Evolutionary conservation across 2,113 vertebrate species (phyloP).

Genomic region (Cariama cristata): DNA sequence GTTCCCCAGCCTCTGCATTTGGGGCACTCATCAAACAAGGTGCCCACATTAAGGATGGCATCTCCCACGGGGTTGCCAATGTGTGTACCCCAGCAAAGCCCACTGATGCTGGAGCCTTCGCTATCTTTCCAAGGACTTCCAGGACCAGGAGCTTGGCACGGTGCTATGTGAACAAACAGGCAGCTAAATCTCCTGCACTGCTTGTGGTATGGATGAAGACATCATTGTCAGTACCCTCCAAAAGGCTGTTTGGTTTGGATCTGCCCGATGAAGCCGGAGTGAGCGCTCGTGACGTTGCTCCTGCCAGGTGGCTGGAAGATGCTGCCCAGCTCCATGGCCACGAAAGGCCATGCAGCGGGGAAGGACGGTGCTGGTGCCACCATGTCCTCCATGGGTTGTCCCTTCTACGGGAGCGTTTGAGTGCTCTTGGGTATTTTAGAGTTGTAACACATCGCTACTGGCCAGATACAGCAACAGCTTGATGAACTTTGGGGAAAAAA

Average conservation of each 20-base stretch:
- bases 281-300: accelerated
- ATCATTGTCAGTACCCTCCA: not conserved
- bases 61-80: not conserved
- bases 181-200: not conserved
- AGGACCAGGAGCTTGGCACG: slow-evolving; percentile 2
- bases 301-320: not conserved
- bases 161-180: not conserved
- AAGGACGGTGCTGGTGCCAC: not conserved
- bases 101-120: not conserved
- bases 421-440: not conserved
- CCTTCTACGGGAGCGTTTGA: accelerated
- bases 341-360: accelerated
- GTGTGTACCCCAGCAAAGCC: accelerated
- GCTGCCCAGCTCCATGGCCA: accelerated
- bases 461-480: not conserved
- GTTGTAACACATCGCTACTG: accelerated
- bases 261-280: accelerated
- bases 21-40: not conserved
- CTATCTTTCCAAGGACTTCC: not conserved
- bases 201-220: not conserved
- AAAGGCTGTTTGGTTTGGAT: slow-evolving; percentile 55
- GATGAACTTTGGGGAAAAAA: not conserved
- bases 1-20: not conserved
- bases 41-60: not conserved
- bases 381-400: accelerated